Conservation (phyloP, 2,113 vertebrate genomes). For the Oreochromis tanganicae region DNA sequence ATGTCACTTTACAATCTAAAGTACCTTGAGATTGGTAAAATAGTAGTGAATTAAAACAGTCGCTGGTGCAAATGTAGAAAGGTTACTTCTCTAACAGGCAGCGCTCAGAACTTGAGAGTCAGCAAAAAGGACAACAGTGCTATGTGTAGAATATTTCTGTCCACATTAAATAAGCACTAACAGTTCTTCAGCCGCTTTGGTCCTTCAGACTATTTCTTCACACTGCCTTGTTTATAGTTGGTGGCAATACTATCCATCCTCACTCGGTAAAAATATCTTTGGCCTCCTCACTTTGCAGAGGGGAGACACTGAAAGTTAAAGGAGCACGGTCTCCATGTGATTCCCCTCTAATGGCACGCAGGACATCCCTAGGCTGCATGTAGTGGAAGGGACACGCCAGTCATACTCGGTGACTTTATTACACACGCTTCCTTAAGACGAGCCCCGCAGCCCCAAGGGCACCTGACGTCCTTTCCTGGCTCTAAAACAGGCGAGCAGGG, state of each 20-base stretch:
- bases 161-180: neutral
- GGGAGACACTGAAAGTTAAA: constrained; percentile 7
- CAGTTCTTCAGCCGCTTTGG: neutral
- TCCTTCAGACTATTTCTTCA: neutral
- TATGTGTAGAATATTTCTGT: neutral
- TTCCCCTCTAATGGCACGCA: constrained; percentile 11
- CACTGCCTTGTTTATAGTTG: constrained; percentile 10
- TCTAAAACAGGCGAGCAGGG: constrained; percentile 17
- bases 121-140: neutral
- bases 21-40: neutral
- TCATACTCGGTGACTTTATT: neutral
- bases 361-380: constrained; percentile 41
- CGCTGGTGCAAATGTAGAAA: neutral
- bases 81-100: neutral
- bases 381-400: constrained; percentile 20
- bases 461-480: constrained; percentile 23
- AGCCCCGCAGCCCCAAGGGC: constrained; percentile 33
- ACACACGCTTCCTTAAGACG: constrained; percentile 15
- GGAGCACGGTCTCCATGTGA: neutral
- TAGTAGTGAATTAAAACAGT: neutral
- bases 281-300: neutral
- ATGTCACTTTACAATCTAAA: neutral
- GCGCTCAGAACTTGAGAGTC: neutral
- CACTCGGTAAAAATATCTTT: neutral
- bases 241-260: constrained; percentile 14